These are phyloP conservation scores for Palloptera scutellata DNA, from an alignment of 2,888 invertebrate species.

Conservation along the genomic window DNA sequence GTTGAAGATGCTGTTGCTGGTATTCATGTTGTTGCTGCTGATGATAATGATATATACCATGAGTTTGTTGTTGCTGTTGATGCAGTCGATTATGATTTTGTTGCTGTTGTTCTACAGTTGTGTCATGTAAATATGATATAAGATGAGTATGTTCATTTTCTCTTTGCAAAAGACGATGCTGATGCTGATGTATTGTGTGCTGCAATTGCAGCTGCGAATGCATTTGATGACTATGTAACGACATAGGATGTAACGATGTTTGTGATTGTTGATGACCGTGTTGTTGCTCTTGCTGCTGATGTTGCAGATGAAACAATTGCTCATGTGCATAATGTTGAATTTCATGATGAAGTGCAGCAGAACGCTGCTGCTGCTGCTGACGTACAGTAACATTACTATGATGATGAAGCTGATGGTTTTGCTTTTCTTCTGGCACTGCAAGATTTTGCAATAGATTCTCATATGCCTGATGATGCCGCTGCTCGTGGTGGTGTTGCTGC, in stretches of 20 bases:
- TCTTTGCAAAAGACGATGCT: conserved; percentile 9
- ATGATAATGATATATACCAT: conserved; percentile 33
- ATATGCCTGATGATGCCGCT: neutral
- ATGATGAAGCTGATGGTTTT: too few relatives aligned
- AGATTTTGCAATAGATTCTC: conserved; percentile 6
- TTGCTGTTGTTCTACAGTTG: conserved; percentile 30
- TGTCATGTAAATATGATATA: conserved; percentile 39
- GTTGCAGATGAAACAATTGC: conserved; percentile 13
- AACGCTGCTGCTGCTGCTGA: conserved; percentile 7
- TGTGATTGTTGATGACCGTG: conserved; percentile 18
- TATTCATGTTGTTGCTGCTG: conserved; percentile 19
- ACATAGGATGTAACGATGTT: conserved; percentile 13
- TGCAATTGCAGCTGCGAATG: conserved; percentile 19
- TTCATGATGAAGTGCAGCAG: neutral
- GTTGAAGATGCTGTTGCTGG: conserved; percentile 11
- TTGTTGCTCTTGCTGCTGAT: conserved; percentile 22
- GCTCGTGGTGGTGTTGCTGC: conserved; percentile 7
- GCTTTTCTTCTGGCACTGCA: too few relatives aligned
- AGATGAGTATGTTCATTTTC: conserved; percentile 16
- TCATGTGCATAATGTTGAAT: neutral
- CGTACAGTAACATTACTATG: neutral
- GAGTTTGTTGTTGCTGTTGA: conserved; percentile 32
- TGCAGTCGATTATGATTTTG: conserved; percentile 38
- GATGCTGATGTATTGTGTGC: conserved; percentile 16
- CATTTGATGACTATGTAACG: conserved; percentile 18